A percentile compares a stretch with the other conserved stretches of the same genome.
Conservation (phyloP, 2,113 vertebrate genomes). For the Etheostoma cragini region DNA sequence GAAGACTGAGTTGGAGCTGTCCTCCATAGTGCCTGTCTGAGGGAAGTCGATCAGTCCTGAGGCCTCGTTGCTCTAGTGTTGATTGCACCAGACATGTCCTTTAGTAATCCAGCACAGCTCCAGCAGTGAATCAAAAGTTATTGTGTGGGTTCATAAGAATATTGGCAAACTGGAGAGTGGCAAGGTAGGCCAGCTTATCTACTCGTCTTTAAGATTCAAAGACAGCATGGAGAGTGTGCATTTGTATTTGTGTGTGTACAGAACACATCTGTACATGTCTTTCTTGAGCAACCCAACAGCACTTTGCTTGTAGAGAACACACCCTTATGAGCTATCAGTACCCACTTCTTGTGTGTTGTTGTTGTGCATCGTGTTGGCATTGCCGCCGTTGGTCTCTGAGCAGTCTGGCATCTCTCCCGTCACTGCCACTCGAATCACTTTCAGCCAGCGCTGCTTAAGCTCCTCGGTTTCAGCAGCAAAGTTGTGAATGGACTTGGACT, state of each 20-base stretch:
- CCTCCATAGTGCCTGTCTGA: conserved; percentile 23
- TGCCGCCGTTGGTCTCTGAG: conserved; percentile 54
- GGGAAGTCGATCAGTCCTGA: conserved; percentile 27
- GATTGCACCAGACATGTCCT: conserved; percentile 59
- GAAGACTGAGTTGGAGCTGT: conserved; percentile 14
- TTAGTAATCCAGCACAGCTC: conserved; percentile 66
- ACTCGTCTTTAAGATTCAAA: conserved; percentile 14
- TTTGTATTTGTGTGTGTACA: conserved; percentile 23
- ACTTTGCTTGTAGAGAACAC: background rate
- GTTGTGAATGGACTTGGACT: conserved; percentile 95
- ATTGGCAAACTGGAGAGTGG: conserved; percentile 21
- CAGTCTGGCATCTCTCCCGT: conserved; percentile 87
- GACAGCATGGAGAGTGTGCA: conserved; percentile 18
- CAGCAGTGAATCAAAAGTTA: conserved; percentile 14
- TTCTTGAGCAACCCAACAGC: conserved; percentile 8
- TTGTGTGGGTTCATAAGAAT: conserved; percentile 2
- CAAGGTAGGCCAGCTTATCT: conserved; percentile 62
- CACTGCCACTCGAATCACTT: conserved; percentile 91
- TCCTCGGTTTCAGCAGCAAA: conserved; percentile 95
- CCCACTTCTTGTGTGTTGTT: conserved; percentile 66
- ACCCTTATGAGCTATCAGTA: conserved; percentile 70
- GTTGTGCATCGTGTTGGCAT: conserved; percentile 36
- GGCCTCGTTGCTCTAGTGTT: conserved; percentile 68
- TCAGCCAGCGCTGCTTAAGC: conserved; percentile 95
- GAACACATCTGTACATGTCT: conserved; percentile 13